phyloP scores from a whole-genome alignment of 2,797 vertebrate genomes.

The Acipenser oxyrinchus region DNA sequence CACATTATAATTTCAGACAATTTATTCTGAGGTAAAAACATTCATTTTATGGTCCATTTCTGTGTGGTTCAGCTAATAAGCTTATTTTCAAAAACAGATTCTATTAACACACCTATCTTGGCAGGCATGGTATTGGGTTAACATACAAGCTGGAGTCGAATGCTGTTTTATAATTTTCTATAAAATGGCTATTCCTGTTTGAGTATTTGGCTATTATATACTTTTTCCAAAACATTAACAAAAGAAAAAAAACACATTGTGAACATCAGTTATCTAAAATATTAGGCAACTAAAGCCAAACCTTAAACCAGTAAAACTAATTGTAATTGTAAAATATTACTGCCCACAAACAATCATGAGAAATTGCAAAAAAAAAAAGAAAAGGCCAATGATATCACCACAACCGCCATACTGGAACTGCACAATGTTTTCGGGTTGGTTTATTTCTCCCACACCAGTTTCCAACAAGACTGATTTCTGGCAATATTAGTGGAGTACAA shows the following conservation, averaged over 20 bases:
- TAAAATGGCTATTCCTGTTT: conserved; percentile 32
- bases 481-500: too few relatives aligned
- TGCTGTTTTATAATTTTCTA: background rate
- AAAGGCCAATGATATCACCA: too few relatives aligned
- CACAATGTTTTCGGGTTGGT: too few relatives aligned
- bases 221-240: conserved; percentile 33
- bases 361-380: too few relatives aligned
- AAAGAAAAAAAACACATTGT: conserved; percentile 1
- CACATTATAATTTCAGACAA: conserved; percentile 23
- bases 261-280: too few relatives aligned
- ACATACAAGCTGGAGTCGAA: conserved; percentile 21
- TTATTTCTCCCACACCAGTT: too few relatives aligned
- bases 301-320: too few relatives aligned
- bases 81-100: conserved; percentile 50
- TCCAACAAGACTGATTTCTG: too few relatives aligned
- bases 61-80: conserved; percentile 41
- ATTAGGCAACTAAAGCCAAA: too few relatives aligned
- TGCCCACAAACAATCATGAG: too few relatives aligned
- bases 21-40: conserved; percentile 50
- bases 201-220: conserved; percentile 25
- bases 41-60: conserved; percentile 43
- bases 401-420: too few relatives aligned
- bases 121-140: conserved; percentile 28
- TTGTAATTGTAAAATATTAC: too few relatives aligned
- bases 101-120: conserved; percentile 40